Percentiles rank a stretch among this genome's conserved stretches.
Evolutionary conservation across 2,888 invertebrate species (phyloP).

Genomic region (Athalia rosae): DNA sequence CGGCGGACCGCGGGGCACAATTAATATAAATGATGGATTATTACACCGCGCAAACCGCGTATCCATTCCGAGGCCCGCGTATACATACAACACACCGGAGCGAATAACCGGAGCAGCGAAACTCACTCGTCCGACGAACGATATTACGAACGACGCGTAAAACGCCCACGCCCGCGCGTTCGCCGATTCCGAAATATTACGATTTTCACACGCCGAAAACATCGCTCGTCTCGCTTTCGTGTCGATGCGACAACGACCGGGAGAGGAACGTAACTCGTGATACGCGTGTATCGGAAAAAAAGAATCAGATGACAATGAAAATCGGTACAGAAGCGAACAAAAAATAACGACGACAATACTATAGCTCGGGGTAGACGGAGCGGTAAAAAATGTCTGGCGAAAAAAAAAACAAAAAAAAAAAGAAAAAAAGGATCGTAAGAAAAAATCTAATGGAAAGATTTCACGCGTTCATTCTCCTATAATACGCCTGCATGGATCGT

Average conservation of each 20-base stretch:
- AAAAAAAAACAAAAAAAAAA: background rate
- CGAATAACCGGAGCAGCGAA: too few relatives aligned
- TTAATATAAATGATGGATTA: conserved; percentile 72
- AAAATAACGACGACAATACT: conserved; percentile 47
- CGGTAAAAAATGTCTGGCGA: background rate
- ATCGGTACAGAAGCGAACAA: conserved; percentile 39
- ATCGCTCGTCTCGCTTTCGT: too few relatives aligned
- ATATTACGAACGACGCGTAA: too few relatives aligned
- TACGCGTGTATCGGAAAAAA: too few relatives aligned
- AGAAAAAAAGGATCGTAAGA: background rate
- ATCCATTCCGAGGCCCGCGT: background rate
- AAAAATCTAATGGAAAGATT: conserved; percentile 13
- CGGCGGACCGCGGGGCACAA: conserved; percentile 64
- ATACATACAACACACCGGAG: background rate
- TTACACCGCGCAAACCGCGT: conserved; percentile 48
- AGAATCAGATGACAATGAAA: conserved; percentile 45
- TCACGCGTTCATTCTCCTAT: conserved; percentile 8
- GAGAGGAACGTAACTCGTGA: too few relatives aligned
- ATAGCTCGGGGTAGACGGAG: conserved; percentile 34
- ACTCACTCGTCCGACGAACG: too few relatives aligned
- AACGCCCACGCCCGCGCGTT: too few relatives aligned
- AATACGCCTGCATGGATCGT: background rate
- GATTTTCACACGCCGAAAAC: conserved; percentile 45
- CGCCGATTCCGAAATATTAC: too few relatives aligned
- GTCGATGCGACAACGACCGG: too few relatives aligned